phyloP scores from a whole-genome alignment of 2,888 invertebrate genomes.

The Microctonus brassicae region DNA sequence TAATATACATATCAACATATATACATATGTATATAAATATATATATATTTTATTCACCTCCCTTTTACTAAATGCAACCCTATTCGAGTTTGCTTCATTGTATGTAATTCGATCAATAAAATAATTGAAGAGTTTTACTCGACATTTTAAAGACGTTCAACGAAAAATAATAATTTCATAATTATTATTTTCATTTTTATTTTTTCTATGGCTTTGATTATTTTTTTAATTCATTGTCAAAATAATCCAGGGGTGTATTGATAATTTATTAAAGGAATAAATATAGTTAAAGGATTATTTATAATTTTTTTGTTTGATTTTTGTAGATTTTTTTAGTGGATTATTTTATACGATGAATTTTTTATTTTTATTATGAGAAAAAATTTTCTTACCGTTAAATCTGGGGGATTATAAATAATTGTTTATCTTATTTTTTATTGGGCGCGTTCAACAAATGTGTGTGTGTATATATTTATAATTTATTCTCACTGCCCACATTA shows the following conservation, averaged over 20 bases:
- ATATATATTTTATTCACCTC: not conserved
- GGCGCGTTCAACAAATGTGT: not conserved
- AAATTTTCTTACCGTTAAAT: not conserved
- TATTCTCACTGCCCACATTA: not conserved
- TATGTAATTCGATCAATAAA: slow-evolving; percentile 58
- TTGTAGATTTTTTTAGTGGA: too few relatives aligned
- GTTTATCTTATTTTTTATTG: not conserved
- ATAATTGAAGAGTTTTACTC: slow-evolving; percentile 61
- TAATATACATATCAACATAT: not conserved
- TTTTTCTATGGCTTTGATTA: not conserved
- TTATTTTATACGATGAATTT: too few relatives aligned
- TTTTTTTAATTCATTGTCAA: not conserved
- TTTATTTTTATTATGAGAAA: too few relatives aligned
- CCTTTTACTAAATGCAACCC: not conserved
- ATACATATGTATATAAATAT: not conserved
- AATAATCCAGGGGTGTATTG: not conserved
- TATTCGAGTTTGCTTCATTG: not conserved
- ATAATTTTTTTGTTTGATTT: too few relatives aligned
- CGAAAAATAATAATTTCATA: slow-evolving; percentile 56
- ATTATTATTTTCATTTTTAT: not conserved
- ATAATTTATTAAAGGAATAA: too few relatives aligned
- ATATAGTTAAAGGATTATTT: too few relatives aligned
- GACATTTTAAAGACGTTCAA: slow-evolving; percentile 49
- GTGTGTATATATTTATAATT: not conserved
- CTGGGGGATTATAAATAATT: not conserved